Evolutionary conservation across 2,113 vertebrate species (phyloP), one percentile per base, ranked within the genome.

Genomic region (Sturnus vulgaris): DNA sequence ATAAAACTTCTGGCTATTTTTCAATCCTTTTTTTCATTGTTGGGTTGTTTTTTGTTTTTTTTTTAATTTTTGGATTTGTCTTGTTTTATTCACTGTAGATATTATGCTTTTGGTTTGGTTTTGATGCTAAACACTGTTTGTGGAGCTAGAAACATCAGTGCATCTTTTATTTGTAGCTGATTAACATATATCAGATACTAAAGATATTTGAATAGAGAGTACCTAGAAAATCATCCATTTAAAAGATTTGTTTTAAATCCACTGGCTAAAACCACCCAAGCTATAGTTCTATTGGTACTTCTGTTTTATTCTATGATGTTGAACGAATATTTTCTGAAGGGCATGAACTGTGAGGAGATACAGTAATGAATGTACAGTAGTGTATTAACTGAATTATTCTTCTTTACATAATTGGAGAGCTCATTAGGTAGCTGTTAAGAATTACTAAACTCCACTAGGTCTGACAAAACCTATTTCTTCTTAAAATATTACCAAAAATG

Each of bases 381-480:
- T 37, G 9, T 72, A 50, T 59, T 47, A 93, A 59, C 5, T 40
- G 40, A 65, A 82, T 72, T 85, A 30, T 23, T 86, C 63, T 80
- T 89, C 63, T 93, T 86, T 80, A 75, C 25, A 30, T 78, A 86
- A 78, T 52, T 88, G 56, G 71, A 83, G 82, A 94, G 75, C 42
- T 95, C 81, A 82, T 86, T 85, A 88, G 82, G 31, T 90, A 88
- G 75, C 64, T 88, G 63, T 73, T 93, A 90, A 91, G 60, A 85
- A 39, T 85, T 5, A 64, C 84, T 82, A 77, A 95, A 93, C 37
- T 50, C 71, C 47, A 82, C 72, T 83, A 93, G 82, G 20, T 24
- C 16, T 82, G 46, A 37, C 61, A 79, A 89, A 86, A 79, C n/a
- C n/a, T 81, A 59, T 72, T 92, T 75, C 18, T 84, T 92, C 7